Base-by-base conservation (phyloP, 2,797 vertebrate genomes). In the Microctenopoma lineatum region DNA sequence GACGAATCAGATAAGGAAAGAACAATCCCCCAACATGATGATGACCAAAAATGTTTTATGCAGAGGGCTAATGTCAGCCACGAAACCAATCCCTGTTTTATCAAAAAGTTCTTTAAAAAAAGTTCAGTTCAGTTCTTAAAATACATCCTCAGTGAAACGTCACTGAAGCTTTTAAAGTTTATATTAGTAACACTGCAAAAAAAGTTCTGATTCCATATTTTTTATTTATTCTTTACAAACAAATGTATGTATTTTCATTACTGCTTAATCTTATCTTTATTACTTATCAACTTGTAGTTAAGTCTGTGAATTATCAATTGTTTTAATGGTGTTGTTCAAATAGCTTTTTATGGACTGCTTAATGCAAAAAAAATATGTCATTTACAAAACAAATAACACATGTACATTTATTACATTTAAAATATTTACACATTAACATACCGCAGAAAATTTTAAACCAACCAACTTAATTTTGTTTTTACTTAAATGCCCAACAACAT, bases 11-110 rank as follows among this genome's bases (percentile, higher is more conserved):
- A 67, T 21, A 34, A 56, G 4, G 12, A 15, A 7, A n/a, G 3
- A 18, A 46, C 65, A 36, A 16, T 10, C 3, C n/a, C 1, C 36
- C 42, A 46, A 44, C 36, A 66, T 3, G 4, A 75, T 41, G 46
- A 76, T 29, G 9, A 71, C 11, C 18, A 11, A 51, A 44, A 61
- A 62, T 58, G 27, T 29, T 10, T 72, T 1, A 38, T 0, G 2
- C 32, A 46, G 10, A 53, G 57, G 55, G 1, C 38, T 34, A 5
- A 36, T 46, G 61, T 48, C 80, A 75, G 79, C 78, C 71, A 65
- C 73, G 66, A 1, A 41, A 61, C 34, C 59, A 34, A 70, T 42
- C 3, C 1, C 12, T 63, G 48, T 41, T 21, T 21, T 2, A 21
- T 21, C 21, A 21, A 21, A 21, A 21, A 21, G 21, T 21, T 21